Percentiles rank a stretch among this genome's conserved stretches.
Evolutionary conservation across 2,888 invertebrate species (phyloP).

Genomic region (Lucinisca nassula): DNA sequence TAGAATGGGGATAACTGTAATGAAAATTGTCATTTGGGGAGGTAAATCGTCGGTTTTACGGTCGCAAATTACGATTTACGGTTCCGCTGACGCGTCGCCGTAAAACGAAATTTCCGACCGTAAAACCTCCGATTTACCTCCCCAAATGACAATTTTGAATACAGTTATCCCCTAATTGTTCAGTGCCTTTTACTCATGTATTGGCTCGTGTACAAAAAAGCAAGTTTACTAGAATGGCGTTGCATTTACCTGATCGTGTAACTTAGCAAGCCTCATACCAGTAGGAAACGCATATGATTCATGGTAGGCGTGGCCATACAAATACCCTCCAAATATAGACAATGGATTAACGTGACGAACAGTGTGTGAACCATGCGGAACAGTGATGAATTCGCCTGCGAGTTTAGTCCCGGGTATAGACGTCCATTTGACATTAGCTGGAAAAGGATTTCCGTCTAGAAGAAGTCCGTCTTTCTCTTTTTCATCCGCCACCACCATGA

Average conservation of each 20-base stretch:
- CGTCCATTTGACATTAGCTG: conserved; percentile 62
- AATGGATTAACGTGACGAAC: conserved; percentile 72
- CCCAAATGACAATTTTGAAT: no score
- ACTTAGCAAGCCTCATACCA: conserved; percentile 74
- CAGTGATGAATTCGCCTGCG: conserved; percentile 63
- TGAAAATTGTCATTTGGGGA: no score
- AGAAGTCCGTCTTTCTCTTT: conserved; percentile 66
- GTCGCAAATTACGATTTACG: no score
- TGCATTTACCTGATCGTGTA: conserved; percentile 53
- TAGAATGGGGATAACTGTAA: no score
- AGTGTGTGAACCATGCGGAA: conserved; percentile 71
- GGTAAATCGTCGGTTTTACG: no score
- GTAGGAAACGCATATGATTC: conserved; percentile 79
- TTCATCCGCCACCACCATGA: conserved; percentile 68
- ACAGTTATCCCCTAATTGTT: no score
- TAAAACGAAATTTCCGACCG: no score
- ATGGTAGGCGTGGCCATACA: conserved; percentile 79
- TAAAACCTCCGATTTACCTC: no score
- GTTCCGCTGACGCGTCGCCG: no score
- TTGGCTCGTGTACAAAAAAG: no score
- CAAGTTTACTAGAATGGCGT: no score
- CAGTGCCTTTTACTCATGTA: no score
- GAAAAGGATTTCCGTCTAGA: conserved; percentile 72
- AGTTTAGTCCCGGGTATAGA: conserved; percentile 66
- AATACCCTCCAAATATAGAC: conserved; percentile 77